Evolutionary conservation across 2,888 invertebrate species (phyloP), one percentile per base, ranked within the genome.

Genomic region (Drosophila subsilvestris): DNA sequence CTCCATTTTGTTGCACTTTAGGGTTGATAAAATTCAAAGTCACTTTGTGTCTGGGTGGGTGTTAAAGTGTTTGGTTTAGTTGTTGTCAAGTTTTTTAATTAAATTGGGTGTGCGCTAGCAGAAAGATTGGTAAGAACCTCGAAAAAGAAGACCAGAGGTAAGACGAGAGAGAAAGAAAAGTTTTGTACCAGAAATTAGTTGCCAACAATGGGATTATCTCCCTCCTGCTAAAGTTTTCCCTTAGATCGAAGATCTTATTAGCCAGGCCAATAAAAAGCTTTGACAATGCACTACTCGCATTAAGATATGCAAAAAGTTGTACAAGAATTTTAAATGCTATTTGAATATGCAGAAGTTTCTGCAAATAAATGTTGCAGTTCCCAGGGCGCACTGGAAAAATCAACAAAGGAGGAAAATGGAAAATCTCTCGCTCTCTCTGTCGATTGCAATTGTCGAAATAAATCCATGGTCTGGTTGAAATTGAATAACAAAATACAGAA

Each of bases 11-110:
- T 14, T 55, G 61, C 60, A 70, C 53, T 49, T 42, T 9, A 47
- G 43, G 68, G 69, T 68, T 58, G 68, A 51, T 68, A 48, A 32
- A 53, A 59, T 51, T 58, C 51, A 47, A 63, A 73, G 63, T 72
- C 54, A 49, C 43, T 60, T 37, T 44, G 37, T 49, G 50, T 60
- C 29, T 60, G n/a, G 60, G 32, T 51, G 37, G 37, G 32, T 37
- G n/a, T n/a, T n/a, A n/a, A 37, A 37, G 37, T 37, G 37, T 37
- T 37, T 44, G 32, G 43, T 51, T 68, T 59, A 44, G 59, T 68
- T 59, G 58, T 59, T 59, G 69, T 58, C 65, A 66, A 73, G 66
- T 66, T 74, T 74, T 74, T 74, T 61, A 74, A 68, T 74, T 63
- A 71, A 71, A 57, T 71, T 71, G 47, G 55, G 66, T 49, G 44